A percentile compares a stretch with the other conserved stretches of the same genome.
These are phyloP conservation scores for Paratilapia polleni DNA, from an alignment of 2,113 vertebrate species.

Conservation along the genomic window DNA sequence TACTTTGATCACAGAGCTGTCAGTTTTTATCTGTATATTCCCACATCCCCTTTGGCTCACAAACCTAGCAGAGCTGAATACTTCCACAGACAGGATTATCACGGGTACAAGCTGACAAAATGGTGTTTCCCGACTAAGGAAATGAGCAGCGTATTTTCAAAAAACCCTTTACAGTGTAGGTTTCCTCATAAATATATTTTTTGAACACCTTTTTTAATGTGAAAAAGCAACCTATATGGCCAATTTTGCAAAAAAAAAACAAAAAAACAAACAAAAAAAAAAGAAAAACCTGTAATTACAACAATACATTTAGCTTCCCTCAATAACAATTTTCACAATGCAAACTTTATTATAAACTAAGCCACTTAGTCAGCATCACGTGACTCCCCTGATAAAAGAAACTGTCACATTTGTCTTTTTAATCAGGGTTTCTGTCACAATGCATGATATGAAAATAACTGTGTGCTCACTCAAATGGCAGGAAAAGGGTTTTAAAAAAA, in stretches of 20 bases:
- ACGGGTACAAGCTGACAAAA: not conserved
- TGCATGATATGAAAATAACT: not conserved
- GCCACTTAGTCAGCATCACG: too few relatives aligned
- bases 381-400: too few relatives aligned
- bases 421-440: too few relatives aligned
- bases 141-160: not conserved
- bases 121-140: not conserved
- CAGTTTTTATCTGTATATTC: constrained; percentile 38
- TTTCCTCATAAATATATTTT: not conserved
- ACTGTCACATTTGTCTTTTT: too few relatives aligned
- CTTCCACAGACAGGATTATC: constrained; percentile 21
- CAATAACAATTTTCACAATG: not conserved
- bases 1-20: constrained; percentile 23
- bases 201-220: not conserved
- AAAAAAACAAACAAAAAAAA: too few relatives aligned
- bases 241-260: too few relatives aligned
- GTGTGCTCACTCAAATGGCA: not conserved
- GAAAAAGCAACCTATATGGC: not conserved
- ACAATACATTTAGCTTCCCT: not conserved
- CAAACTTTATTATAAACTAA: not conserved
- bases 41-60: not conserved
- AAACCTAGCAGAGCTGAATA: constrained; percentile 9
- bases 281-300: not conserved
- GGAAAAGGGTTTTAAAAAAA: not conserved
- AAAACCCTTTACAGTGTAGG: not conserved